Conservation (phyloP, 37 sponge, comb jelly and placozoan genomes). For the Eunapius fragilis region DNA sequence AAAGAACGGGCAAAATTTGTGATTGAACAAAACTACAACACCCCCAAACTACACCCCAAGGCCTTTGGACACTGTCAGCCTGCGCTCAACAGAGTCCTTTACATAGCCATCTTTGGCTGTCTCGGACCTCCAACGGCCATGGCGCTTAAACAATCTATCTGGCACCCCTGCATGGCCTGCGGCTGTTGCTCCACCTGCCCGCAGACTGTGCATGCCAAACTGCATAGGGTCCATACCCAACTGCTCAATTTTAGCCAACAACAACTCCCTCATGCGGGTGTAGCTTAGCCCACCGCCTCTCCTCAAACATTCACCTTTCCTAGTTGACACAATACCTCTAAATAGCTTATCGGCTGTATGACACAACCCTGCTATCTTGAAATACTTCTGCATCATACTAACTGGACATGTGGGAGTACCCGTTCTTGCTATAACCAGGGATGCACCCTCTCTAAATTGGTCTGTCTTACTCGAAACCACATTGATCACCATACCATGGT, state of each 20-base stretch:
- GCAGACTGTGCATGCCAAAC: too few relatives aligned
- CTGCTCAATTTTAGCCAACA: too few relatives aligned
- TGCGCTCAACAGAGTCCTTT: neutral
- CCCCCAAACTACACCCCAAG: neutral
- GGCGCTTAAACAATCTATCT: too few relatives aligned
- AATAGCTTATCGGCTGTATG: neutral
- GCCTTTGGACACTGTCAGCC: neutral
- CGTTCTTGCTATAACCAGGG: constrained; percentile 15
- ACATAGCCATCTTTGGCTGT: too few relatives aligned
- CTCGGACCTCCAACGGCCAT: too few relatives aligned
- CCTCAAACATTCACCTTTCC: too few relatives aligned
- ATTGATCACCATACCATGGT: neutral
- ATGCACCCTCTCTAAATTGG: neutral
- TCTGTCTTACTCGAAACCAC: constrained; percentile 8
- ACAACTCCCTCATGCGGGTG: too few relatives aligned
- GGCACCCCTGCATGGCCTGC: too few relatives aligned
- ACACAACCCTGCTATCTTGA: constrained; percentile 4
- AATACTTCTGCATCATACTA: constrained; percentile 15
- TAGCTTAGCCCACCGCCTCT: too few relatives aligned
- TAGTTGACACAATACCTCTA: too few relatives aligned
- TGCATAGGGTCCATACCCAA: too few relatives aligned
- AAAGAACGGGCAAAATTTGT: neutral
- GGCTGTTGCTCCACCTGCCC: too few relatives aligned
- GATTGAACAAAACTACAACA: neutral
- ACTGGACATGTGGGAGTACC: constrained; percentile 5